phyloP scores from a whole-genome alignment of 2,797 vertebrate genomes.

The Ctenosaura bakeri region DNA sequence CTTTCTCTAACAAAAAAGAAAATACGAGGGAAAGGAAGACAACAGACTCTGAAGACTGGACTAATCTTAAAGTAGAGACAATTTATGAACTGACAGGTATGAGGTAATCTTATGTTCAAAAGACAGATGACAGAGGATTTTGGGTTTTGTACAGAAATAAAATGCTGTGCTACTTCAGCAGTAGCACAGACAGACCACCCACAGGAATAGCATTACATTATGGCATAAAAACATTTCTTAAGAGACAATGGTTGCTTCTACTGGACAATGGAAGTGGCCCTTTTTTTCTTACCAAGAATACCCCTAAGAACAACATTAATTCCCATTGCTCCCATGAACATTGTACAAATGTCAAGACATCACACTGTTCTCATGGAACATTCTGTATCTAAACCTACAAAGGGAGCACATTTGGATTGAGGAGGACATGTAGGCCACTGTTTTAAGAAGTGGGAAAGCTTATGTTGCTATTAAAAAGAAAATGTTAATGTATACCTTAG shows the following conservation, averaged over 20 bases:
- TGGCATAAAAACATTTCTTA: neutral
- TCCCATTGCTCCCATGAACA: neutral
- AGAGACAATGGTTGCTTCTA: neutral
- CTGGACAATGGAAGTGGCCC: neutral
- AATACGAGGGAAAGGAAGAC: neutral
- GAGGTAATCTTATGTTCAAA: neutral
- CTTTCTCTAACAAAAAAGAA: neutral
- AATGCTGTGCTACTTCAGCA: neutral
- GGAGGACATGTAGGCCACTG: neutral
- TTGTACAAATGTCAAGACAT: neutral
- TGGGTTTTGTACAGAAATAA: neutral
- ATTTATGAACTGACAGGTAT: neutral
- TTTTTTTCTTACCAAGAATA: neutral
- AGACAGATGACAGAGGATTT: neutral
- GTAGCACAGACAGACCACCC: neutral
- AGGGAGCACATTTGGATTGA: neutral
- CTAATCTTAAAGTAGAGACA: neutral
- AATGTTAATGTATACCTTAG: neutral
- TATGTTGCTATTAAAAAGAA: neutral
- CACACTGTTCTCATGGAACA: neutral
- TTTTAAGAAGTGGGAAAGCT: neutral
- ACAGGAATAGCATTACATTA: neutral
- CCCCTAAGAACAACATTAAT: neutral
- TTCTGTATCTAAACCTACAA: neutral
- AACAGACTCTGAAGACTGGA: neutral